Percentiles rank a stretch among this genome's conserved stretches.
These are phyloP conservation scores for Linnaemya vulpina DNA, from an alignment of 2,888 invertebrate species.

Conservation along the genomic window DNA sequence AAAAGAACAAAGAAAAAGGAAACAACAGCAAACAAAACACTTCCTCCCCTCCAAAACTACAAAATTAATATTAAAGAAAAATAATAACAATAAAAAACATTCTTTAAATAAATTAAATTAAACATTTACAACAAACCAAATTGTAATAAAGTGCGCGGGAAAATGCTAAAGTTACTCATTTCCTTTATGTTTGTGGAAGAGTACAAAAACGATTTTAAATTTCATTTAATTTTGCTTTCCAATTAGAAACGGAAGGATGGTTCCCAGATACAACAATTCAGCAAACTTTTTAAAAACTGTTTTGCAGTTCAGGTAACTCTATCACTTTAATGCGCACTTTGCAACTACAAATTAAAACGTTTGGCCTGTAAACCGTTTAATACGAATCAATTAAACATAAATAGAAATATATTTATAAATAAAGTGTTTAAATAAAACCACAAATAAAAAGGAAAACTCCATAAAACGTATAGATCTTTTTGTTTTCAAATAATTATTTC, in stretches of 20 bases:
- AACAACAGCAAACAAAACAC: conserved; percentile 46
- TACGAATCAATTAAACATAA: conserved; percentile 45
- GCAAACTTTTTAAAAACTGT: not conserved
- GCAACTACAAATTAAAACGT: conserved; percentile 10
- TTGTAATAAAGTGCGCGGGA: not conserved
- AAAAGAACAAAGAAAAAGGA: conserved; percentile 66
- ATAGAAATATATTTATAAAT: conserved; percentile 25
- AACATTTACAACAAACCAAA: conserved; percentile 33
- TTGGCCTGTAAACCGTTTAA: conserved; percentile 69
- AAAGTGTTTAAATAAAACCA: conserved; percentile 62
- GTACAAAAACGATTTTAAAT: no score
- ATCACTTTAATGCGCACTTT: not conserved
- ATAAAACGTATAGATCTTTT: conserved; percentile 58
- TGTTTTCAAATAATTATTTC: conserved; percentile 39
- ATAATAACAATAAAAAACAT: conserved; percentile 11
- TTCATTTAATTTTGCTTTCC: no score
- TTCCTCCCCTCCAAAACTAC: conserved; percentile 58
- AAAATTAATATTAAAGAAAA: conserved; percentile 10
- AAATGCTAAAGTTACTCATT: not conserved
- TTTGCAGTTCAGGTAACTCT: not conserved
- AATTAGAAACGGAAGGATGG: no score
- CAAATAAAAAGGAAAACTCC: conserved; percentile 59
- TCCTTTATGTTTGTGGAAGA: not conserved
- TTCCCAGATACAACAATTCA: no score
- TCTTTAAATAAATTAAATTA: conserved; percentile 34